Conservation (phyloP, 2,113 vertebrate species). For the Gavia stellata region DNA sequence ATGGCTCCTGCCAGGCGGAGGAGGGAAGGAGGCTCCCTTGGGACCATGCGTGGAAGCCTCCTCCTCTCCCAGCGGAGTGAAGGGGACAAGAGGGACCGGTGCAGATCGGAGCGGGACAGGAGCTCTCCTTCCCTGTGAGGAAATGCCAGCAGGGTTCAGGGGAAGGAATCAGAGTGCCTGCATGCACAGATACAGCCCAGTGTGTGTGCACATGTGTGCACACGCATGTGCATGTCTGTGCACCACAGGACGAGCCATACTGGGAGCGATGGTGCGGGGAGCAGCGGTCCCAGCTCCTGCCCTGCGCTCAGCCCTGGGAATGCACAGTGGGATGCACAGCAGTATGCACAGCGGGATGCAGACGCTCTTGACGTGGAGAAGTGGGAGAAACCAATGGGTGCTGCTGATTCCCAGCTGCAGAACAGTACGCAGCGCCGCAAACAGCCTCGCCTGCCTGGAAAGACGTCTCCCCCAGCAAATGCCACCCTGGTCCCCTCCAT, state of each 20-base stretch:
- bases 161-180: neutral
- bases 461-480: neutral
- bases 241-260: neutral
- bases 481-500: neutral
- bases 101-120: fast-evolving
- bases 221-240: neutral
- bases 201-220: too few species aligned
- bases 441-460: neutral
- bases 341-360: neutral
- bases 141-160: fast-evolving
- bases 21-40: neutral
- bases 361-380: neutral
- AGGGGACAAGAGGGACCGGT: neutral
- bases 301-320: neutral
- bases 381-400: neutral
- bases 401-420: neutral
- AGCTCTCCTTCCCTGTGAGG: fast-evolving
- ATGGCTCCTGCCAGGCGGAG: fast-evolving
- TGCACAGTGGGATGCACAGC: neutral
- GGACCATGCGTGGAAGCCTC: neutral
- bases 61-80: fast-evolving
- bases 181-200: fast-evolving
- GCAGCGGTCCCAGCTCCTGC: neutral
- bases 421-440: neutral
- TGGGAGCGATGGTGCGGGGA: neutral